Evolutionary conservation across 2,113 vertebrate genomes (phyloP).

Genomic region (western clawed frog (Xenopus tropicalis)): UCB_Xtro_10.0 CM004450.2:46431501-46432000

Average conservation of each 20-base stretch:
- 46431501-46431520: too few species aligned
- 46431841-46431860: slow-evolving; percentile 30
- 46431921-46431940: slow-evolving; percentile 47
- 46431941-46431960: slow-evolving; percentile 43
- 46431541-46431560: too few species aligned
- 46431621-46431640: too few species aligned
- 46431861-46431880: slow-evolving; percentile 36
- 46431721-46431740: fast-evolving
- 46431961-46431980: slow-evolving; percentile 24
- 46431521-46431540: too few species aligned
- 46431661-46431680: not conserved
- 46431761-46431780: slow-evolving; percentile 47
- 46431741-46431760: slow-evolving; percentile 37
- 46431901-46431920: slow-evolving; percentile 45
- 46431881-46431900: slow-evolving; percentile 33
- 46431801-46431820: slow-evolving; percentile 47
- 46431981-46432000: slow-evolving; percentile 41
- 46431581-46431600: too few species aligned
- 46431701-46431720: not conserved
- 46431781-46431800: slow-evolving; percentile 37
- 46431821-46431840: slow-evolving; percentile 43
- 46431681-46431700: not conserved
- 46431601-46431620: too few species aligned
- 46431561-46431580: too few species aligned
- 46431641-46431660: too few species aligned